A percentile compares a stretch with the other conserved stretches of the same genome.
Evolutionary conservation across 2,888 invertebrate species (phyloP).

Genomic region (Drosophila meridionalis): DNA sequence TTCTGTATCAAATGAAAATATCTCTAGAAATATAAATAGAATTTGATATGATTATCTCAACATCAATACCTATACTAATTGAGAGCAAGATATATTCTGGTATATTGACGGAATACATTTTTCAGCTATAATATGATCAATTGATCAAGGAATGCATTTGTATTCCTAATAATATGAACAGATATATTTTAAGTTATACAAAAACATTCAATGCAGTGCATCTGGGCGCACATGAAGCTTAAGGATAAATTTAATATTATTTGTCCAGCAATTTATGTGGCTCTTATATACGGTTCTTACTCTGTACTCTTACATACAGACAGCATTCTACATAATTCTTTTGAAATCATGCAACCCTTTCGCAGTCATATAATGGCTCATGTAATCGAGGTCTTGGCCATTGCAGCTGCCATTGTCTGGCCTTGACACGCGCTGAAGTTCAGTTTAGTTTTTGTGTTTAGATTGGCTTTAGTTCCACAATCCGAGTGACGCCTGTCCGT

Average conservation of each 20-base stretch:
- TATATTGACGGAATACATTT: no score
- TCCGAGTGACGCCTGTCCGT: slow-evolving; percentile 43
- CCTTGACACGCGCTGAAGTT: slow-evolving; percentile 46
- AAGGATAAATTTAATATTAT: not conserved
- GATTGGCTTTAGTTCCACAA: slow-evolving; percentile 37
- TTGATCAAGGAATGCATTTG: no score
- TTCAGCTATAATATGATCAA: no score
- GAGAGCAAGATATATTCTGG: no score
- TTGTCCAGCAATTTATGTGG: no score
- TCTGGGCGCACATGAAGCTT: not conserved
- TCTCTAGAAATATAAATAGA: no score
- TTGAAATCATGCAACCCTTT: not conserved
- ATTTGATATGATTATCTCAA: no score
- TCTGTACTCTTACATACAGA: not conserved
- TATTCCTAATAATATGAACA: no score
- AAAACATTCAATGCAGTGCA: no score
- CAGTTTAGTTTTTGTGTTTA: slow-evolving; percentile 41
- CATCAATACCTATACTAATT: no score
- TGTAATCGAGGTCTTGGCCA: slow-evolving; percentile 26
- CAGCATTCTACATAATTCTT: not conserved
- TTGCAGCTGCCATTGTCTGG: slow-evolving; percentile 24
- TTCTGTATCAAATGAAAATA: no score
- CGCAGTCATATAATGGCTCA: slow-evolving; percentile 1
- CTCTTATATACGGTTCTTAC: not conserved
- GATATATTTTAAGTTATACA: no score